phyloP scores from a whole-genome alignment of 2,888 invertebrate genomes.

The Nemurella pictetii region DNA sequence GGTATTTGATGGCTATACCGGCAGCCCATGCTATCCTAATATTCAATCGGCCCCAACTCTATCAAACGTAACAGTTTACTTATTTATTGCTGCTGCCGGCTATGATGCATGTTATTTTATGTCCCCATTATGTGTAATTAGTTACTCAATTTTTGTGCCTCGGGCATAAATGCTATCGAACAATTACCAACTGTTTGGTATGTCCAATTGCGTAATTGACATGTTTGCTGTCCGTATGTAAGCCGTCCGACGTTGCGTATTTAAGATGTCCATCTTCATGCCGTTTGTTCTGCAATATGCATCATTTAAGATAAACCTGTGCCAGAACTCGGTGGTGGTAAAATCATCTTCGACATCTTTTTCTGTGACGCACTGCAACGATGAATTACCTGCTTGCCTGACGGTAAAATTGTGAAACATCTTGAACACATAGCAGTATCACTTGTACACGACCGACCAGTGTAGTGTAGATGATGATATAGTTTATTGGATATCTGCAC shows the following conservation, averaged over 20 bases:
- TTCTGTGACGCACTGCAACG: not conserved
- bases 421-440: not conserved
- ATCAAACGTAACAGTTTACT: not conserved
- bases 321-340: not conserved
- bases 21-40: not conserved
- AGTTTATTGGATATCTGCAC: not conserved
- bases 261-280: not conserved
- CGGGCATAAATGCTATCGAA: not conserved
- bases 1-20: not conserved
- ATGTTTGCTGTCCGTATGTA: not conserved
- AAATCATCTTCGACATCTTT: not conserved
- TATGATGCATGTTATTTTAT: not conserved
- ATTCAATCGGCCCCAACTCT: not conserved
- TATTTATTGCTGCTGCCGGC: not conserved
- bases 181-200: not conserved
- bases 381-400: not conserved
- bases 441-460: not conserved
- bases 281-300: not conserved
- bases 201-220: not conserved
- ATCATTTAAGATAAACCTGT: not conserved
- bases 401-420: not conserved
- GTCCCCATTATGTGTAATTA: not conserved
- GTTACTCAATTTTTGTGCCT: not conserved
- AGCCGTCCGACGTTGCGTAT: not conserved
- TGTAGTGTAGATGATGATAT: not conserved